Evolutionary conservation across 2,888 invertebrate genomes (phyloP), one percentile per base, ranked within the genome.

Genomic region (Exephanes ischioxanthus): DNA sequence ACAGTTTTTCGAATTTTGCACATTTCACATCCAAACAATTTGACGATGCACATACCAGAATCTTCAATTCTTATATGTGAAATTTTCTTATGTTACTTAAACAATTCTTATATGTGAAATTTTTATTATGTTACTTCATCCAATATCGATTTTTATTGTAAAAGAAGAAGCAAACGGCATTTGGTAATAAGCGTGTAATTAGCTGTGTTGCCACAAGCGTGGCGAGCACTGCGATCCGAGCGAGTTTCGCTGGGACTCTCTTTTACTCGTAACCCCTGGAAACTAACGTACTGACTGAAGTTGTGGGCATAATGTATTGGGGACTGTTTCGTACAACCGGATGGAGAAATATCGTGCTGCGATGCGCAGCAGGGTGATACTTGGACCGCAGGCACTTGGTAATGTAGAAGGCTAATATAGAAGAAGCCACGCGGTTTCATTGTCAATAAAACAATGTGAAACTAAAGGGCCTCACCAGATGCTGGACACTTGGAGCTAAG

Each of bases 371-470:
- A 33, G 26, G n/a, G 5, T n/a, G 5, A 26, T 33, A 61, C 61
- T 61, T 14, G 61, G 30, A 61, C 6, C 30, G 61, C 26, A 33
- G 76, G 41, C 41, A 77, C 76, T 77, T 53, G 67, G 76, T 77
- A 77, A 77, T 77, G 16, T 79, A 89, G 86, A 86, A 73, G 87
- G 87, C 90, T 90, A 91, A 90, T 90, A 85, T 82, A 88, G 86
- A 87, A 88, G 89, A 87, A 89, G 87, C 89, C 91, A 86, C 88
- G 89, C 87, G 79, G 91, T 88, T 89, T 89, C 84, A 90, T 91
- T 91, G 89, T 90, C 78, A 72, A 86, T 51, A 58, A 82, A 80
- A 89, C 88, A 89, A 89, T 84, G 30, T 11, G 70, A 75, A 11
- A 11, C 19, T 26, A 16, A 53, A 53, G 81, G 16, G 30, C 45